Evolutionary conservation across 2,888 invertebrate species (phyloP), one percentile per base, ranked within the genome.

Genomic region (Ennomos erosarius): DNA sequence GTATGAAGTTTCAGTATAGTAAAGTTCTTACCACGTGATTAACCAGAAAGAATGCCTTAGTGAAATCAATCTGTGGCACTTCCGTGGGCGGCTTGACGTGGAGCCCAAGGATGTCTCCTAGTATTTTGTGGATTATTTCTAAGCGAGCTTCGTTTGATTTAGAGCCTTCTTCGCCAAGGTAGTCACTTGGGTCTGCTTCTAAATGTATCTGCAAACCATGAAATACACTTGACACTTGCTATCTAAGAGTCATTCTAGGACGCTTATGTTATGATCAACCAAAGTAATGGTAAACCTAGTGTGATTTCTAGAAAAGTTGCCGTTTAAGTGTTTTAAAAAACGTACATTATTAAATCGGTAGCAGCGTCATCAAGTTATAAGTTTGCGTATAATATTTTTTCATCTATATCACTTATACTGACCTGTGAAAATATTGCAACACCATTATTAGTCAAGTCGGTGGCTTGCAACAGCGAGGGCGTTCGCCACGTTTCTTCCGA

Each of bases 401-500:
- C 6, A 4, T 26, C 6, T 26, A 26, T 26, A 1, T 26, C 6
- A 26, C 26, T 16, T 16, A n/a, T n/a, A 55, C 46, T 50, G 78
- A 96, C 96, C 92, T 96, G 96, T 26, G 97, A 97, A 78, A 97
- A 97, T 43, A 97, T 94, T 6, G 96, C 96, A 67, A 94, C 93
- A 11, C 97, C 97, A 11, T 93, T 94, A 48, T 94, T 94, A 34
- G 93, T 93, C 26, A 93, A 90, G 47, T 94, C 93, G 0, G 93
- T 93, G 1, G 97, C 97, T 70, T 96, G 91, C 56, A 97, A 87
- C 55, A 97, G 90, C 62, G 97, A 97, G 0, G 97, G 97, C 0
- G 97, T 97, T 55, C 97, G 96, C 97, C 97, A 97, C 0, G 97
- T 97, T 81, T 97, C 97, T 75, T 97, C 97, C 0, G 95, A 95